Conservation (phyloP, 1,140 invertebrate genomes). For the Papilio polytes region DNA sequence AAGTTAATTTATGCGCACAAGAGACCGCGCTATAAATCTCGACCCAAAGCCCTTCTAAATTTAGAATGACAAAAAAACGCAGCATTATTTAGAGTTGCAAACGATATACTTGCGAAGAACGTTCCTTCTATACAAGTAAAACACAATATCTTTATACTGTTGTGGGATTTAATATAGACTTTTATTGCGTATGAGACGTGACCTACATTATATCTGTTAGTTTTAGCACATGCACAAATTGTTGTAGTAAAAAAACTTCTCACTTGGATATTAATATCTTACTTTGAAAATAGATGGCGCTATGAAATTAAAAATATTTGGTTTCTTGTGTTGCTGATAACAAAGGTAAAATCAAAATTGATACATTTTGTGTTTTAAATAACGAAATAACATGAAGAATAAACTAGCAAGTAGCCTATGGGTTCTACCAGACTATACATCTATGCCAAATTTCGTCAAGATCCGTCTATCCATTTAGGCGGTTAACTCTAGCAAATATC, state of each 20-base stretch:
- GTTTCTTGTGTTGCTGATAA: too few relatives aligned
- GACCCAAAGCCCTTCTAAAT: constrained; percentile 13
- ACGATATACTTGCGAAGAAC: not conserved
- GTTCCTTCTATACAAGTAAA: constrained; percentile 8
- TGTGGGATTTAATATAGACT: constrained; percentile 4
- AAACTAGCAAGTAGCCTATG: too few relatives aligned
- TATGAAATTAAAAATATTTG: too few relatives aligned
- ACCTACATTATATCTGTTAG: not conserved
- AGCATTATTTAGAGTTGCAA: not conserved
- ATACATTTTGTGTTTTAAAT: too few relatives aligned
- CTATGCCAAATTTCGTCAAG: too few relatives aligned
- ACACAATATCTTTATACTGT: not conserved
- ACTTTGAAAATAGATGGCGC: too few relatives aligned
- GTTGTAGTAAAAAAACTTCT: not conserved
- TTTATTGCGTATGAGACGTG: not conserved
- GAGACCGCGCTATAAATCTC: not conserved
- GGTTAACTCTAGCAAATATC: too few relatives aligned
- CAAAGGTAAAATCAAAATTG: too few relatives aligned
- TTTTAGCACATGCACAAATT: not conserved
- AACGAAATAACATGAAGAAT: too few relatives aligned
- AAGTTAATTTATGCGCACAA: constrained; percentile 27
- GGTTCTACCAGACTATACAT: too few relatives aligned
- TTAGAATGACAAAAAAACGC: constrained; percentile 23
- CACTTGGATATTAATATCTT: too few relatives aligned
- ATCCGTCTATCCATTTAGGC: too few relatives aligned